Conservation (phyloP, 2,888 invertebrate genomes). For the Nomada lathburiana region DNA sequence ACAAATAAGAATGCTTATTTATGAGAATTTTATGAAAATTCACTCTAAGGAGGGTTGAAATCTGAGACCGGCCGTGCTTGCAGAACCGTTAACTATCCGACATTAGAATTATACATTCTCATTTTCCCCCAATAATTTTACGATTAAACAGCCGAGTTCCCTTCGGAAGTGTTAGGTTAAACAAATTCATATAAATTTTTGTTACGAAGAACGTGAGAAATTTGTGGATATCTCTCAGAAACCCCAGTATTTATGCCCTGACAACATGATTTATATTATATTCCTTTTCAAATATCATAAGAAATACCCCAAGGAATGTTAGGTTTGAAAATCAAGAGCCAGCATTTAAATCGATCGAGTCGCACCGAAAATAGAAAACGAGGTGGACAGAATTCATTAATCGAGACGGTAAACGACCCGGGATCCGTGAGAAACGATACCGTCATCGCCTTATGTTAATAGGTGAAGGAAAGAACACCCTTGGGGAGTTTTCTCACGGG, state of each 20-base stretch:
- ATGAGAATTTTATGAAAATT: constrained; percentile 82
- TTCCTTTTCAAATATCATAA: no score
- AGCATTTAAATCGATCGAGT: neutral
- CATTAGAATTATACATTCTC: neutral
- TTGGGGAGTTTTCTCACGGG: constrained; percentile 72
- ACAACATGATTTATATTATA: no score
- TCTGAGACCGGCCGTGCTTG: constrained; percentile 14
- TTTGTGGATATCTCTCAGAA: no score
- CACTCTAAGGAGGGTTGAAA: constrained; percentile 41
- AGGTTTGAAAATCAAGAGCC: no score
- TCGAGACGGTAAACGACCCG: constrained; percentile 18
- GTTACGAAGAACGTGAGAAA: neutral
- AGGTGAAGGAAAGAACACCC: constrained; percentile 66
- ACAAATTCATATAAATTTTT: neutral
- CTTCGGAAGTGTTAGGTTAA: no score
- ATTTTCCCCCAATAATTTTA: neutral
- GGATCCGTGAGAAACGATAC: constrained; percentile 72
- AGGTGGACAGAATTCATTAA: constrained; percentile 37
- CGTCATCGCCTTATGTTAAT: constrained; percentile 75
- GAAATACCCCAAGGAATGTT: no score
- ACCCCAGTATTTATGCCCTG: no score
- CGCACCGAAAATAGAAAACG: neutral
- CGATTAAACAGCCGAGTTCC: neutral
- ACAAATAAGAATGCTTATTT: constrained; percentile 81
- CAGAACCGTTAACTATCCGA: constrained; percentile 49